phyloP scores from a whole-genome alignment of 1,140 invertebrate genomes.

The Diorhabda elongata region DNA sequence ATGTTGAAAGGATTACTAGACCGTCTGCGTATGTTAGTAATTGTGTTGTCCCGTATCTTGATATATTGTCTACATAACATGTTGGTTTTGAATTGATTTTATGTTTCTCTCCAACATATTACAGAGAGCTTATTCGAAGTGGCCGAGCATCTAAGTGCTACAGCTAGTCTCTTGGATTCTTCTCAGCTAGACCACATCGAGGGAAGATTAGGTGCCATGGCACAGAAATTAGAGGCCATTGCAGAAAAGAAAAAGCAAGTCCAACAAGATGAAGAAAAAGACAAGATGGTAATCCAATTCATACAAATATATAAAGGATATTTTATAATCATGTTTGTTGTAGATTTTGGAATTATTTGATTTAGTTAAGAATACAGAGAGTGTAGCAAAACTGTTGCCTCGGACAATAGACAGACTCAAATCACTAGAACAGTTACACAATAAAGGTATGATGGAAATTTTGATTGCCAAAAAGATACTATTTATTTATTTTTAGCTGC shows the following conservation, averaged over 20 bases:
- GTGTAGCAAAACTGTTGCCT: constrained; percentile 69
- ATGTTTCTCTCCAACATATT: constrained; percentile 8
- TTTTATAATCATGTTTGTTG: constrained; percentile 24
- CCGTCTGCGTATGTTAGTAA: too few relatives aligned
- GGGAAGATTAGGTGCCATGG: constrained; percentile 65
- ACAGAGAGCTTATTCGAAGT: constrained; percentile 56
- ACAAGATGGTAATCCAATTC: constrained; percentile 61
- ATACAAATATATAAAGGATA: too few relatives aligned
- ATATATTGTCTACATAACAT: too few relatives aligned
- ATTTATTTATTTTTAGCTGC: constrained; percentile 56
- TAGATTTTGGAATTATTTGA: constrained; percentile 83
- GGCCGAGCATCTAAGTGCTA: constrained; percentile 69
- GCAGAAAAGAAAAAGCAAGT: constrained; percentile 62
- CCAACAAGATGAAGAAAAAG: constrained; percentile 67
- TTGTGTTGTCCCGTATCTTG: too few relatives aligned
- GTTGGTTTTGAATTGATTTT: neutral
- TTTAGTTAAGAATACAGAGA: constrained; percentile 77
- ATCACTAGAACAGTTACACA: constrained; percentile 78
- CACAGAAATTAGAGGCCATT: constrained; percentile 73
- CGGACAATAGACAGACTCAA: constrained; percentile 80
- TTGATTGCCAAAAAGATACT: neutral
- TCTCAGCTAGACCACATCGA: constrained; percentile 79
- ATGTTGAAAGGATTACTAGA: too few relatives aligned
- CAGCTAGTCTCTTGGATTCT: constrained; percentile 74
- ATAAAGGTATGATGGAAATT: constrained; percentile 63